A percentile compares a stretch with the other conserved stretches of the same genome.
Evolutionary conservation across 2,113 vertebrate species (phyloP).

Genomic region (Bos taurus): DNA sequence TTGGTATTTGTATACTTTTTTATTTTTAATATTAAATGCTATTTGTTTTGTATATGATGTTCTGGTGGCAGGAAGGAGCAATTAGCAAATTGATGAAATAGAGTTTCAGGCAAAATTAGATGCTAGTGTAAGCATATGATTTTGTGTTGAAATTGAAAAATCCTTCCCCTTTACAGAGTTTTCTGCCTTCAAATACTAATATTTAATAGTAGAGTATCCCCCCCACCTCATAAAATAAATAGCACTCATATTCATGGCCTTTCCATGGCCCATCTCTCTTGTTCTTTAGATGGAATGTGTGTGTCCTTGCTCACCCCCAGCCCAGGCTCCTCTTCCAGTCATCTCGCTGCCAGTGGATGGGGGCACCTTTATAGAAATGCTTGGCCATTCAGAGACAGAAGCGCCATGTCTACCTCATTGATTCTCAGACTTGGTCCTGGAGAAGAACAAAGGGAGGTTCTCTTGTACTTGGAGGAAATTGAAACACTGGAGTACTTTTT

Average conservation of each 20-base stretch:
- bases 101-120: conserved; percentile 25
- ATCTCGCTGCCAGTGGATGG: background rate
- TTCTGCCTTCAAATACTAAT: background rate
- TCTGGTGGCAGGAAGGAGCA: background rate
- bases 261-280: background rate
- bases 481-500: background rate
- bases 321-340: background rate
- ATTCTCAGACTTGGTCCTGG: background rate
- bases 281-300: background rate
- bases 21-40: conserved; percentile 10
- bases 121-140: background rate
- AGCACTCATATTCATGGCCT: background rate
- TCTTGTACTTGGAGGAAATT: background rate
- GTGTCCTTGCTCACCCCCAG: background rate
- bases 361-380: background rate
- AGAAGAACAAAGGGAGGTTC: background rate
- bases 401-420: background rate
- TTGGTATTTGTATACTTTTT: background rate
- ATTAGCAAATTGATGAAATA: conserved; percentile 6
- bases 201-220: conserved; percentile 2
- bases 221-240: background rate
- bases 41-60: background rate
- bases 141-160: conserved; percentile 37
- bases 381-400: background rate
- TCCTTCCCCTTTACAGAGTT: background rate